phyloP scores from a whole-genome alignment of 2,797 vertebrate species.

The Bradypodion ventrale region DNA sequence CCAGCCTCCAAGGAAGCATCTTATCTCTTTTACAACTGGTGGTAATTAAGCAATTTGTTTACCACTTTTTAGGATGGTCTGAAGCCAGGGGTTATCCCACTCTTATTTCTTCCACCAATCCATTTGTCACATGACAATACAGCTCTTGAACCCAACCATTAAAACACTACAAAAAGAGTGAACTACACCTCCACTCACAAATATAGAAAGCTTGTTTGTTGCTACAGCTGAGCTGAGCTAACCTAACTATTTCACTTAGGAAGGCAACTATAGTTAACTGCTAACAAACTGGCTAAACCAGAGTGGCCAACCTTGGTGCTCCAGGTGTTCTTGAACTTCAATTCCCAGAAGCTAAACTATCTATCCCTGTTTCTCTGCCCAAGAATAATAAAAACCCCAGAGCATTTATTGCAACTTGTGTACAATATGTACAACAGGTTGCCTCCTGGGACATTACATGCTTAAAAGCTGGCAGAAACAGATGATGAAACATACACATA shows the following conservation, averaged over 20 bases:
- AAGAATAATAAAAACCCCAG: not conserved
- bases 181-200: not conserved
- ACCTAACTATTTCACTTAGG: not conserved
- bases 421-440: not conserved
- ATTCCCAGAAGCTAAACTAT: not conserved
- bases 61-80: not conserved
- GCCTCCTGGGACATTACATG: not conserved
- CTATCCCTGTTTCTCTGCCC: not conserved
- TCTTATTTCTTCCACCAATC: too few species aligned
- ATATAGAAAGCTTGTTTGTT: not conserved
- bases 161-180: too few species aligned
- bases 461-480: conserved; percentile 30
- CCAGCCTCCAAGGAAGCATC: not conserved
- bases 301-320: too few species aligned
- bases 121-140: too few species aligned
- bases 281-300: not conserved
- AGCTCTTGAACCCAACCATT: too few species aligned
- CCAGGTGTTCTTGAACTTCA: too few species aligned
- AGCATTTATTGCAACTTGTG: not conserved
- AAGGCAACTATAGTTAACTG: not conserved
- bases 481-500: conserved; percentile 38
- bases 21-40: not conserved
- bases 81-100: too few species aligned
- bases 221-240: not conserved
- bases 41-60: not conserved